These are phyloP conservation scores for Nerophis ophidion DNA, from an alignment of 2,113 vertebrate species.

Conservation along the genomic window DNA sequence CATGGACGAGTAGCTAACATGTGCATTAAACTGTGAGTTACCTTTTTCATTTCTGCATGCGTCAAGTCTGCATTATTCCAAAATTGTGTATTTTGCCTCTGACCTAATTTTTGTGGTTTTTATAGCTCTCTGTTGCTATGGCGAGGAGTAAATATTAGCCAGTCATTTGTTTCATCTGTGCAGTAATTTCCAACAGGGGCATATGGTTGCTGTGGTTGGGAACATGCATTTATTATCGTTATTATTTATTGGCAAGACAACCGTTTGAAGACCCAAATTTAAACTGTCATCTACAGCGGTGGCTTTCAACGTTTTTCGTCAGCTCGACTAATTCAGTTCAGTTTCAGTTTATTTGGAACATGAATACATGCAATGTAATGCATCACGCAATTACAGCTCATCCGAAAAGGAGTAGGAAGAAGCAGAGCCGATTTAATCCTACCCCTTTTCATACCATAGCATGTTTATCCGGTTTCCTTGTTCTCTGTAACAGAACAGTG, in stretches of 20 bases:
- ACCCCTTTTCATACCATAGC: too few relatives aligned
- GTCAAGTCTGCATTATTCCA: slow-evolving; percentile 17
- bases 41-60: not conserved
- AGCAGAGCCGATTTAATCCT: too few relatives aligned
- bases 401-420: too few relatives aligned
- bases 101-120: slow-evolving; percentile 31
- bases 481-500: too few relatives aligned
- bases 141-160: slow-evolving; percentile 58
- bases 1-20: slow-evolving; percentile 1
- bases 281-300: slow-evolving; percentile 35
- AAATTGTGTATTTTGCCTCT: slow-evolving; percentile 14
- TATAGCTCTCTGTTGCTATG: slow-evolving; percentile 40
- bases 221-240: slow-evolving; percentile 34
- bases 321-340: too few relatives aligned
- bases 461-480: too few relatives aligned
- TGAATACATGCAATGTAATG: too few relatives aligned
- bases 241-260: slow-evolving; percentile 29
- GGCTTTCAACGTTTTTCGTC: too few relatives aligned
- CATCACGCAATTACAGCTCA: too few relatives aligned
- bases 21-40: slow-evolving; percentile 10
- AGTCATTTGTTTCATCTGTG: slow-evolving; percentile 39
- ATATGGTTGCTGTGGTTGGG: slow-evolving; percentile 30
- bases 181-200: slow-evolving; percentile 37
- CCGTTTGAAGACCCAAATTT: slow-evolving; percentile 23
- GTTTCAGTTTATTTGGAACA: too few relatives aligned